phyloP scores from a whole-genome alignment of 2,888 invertebrate genomes.

The Tinea trinotella region DNA sequence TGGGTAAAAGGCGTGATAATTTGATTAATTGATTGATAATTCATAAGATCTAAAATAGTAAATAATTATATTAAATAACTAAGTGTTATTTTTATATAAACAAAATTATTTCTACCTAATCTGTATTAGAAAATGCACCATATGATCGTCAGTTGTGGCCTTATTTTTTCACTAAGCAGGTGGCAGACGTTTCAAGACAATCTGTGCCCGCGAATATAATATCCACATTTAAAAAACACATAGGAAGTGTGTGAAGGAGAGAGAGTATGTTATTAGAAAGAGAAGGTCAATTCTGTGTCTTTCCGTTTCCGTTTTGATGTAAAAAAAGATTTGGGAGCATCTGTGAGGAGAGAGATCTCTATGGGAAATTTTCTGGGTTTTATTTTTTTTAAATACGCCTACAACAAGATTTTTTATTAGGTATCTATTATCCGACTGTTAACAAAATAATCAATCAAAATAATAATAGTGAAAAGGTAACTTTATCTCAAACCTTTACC shows the following conservation, averaged over 20 bases:
- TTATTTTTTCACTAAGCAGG: constrained; percentile 46
- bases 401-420: too few species aligned
- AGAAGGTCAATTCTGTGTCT: constrained; percentile 41
- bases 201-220: constrained; percentile 59
- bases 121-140: constrained; percentile 31
- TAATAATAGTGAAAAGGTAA: too few species aligned
- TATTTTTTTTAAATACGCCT: background rate
- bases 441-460: too few species aligned
- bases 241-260: constrained; percentile 31
- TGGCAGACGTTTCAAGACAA: constrained; percentile 44
- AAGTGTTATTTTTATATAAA: background rate
- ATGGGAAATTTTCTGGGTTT: constrained; percentile 41
- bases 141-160: constrained; percentile 56
- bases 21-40: too few species aligned
- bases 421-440: too few species aligned
- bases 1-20: too few species aligned
- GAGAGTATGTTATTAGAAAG: constrained; percentile 31
- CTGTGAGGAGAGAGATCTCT: constrained; percentile 49
- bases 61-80: background rate
- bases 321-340: constrained; percentile 53
- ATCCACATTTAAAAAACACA: constrained; percentile 23
- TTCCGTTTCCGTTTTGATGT: constrained; percentile 67
- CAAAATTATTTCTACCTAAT: background rate
- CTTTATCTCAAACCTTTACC: too few species aligned
- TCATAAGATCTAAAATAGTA: background rate